A percentile compares a stretch with the other conserved stretches of the same genome.
phyloP scores from a whole-genome alignment of 1,140 invertebrate genomes.

The Sitobion miscanthi region DNA sequence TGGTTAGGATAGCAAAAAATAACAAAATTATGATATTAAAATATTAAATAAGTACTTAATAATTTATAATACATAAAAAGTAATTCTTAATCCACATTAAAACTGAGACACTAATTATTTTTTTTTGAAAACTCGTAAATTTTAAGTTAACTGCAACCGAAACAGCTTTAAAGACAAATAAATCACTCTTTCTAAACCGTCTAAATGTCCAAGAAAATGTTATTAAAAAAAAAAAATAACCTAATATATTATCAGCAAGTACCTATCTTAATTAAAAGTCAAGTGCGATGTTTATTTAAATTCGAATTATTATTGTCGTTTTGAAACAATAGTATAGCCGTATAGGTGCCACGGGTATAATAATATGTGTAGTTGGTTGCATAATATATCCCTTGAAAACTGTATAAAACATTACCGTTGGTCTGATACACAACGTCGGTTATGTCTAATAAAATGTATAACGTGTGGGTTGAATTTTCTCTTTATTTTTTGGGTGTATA shows the following conservation, averaged over 20 bases:
- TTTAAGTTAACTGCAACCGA: neutral
- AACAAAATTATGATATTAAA: neutral
- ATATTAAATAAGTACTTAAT: neutral
- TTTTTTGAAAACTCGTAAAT: neutral
- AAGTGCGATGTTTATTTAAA: neutral
- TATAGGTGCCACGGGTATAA: neutral
- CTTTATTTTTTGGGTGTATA: neutral
- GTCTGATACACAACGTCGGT: neutral
- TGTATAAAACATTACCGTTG: neutral
- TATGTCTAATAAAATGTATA: constrained; percentile 27
- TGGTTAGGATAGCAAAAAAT: neutral
- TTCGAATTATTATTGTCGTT: neutral
- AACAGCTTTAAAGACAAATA: neutral
- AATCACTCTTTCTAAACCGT: neutral
- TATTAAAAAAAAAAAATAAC: neutral
- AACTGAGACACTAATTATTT: neutral
- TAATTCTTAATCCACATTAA: neutral
- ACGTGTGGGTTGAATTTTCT: neutral
- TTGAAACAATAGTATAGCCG: neutral
- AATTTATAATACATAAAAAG: neutral
- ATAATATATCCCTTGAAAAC: neutral
- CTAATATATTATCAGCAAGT: neutral
- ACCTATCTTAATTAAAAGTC: constrained; percentile 11
- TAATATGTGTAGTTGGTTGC: neutral
- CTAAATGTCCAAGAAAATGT: neutral